phyloP scores from a whole-genome alignment of 1,140 invertebrate species.

The Bombus confusus region DNA sequence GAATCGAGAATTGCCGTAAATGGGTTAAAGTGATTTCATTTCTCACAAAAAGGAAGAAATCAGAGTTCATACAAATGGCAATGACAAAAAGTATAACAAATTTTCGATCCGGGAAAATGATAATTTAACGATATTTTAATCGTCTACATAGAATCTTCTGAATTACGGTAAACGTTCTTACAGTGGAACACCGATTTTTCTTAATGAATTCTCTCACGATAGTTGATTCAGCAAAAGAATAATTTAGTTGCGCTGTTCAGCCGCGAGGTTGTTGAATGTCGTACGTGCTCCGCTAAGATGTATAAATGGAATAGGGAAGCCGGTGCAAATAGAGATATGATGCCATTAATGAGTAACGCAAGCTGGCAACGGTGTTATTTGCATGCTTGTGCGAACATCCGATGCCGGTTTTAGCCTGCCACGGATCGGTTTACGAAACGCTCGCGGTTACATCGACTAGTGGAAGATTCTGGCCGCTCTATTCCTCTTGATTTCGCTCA shows the following conservation, averaged over 20 bases:
- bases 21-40: too few species aligned
- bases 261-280: too few species aligned
- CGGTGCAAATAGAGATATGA: background rate
- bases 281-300: background rate
- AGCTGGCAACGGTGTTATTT: background rate
- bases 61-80: background rate
- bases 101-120: background rate
- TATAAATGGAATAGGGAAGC: background rate
- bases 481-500: background rate
- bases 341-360: constrained; percentile 39
- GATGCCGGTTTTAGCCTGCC: background rate
- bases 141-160: background rate
- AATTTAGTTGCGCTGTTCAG: background rate
- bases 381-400: constrained; percentile 15
- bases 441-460: background rate
- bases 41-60: background rate
- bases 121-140: background rate
- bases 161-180: background rate
- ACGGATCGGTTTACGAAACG: constrained; percentile 19
- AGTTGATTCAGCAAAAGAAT: background rate
- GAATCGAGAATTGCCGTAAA: background rate
- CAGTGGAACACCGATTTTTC: background rate
- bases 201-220: background rate
- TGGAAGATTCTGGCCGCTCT: background rate
- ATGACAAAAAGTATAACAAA: background rate